phyloP scores from a whole-genome alignment of 1,140 invertebrate genomes.

The Drosophila obscura region DNA sequence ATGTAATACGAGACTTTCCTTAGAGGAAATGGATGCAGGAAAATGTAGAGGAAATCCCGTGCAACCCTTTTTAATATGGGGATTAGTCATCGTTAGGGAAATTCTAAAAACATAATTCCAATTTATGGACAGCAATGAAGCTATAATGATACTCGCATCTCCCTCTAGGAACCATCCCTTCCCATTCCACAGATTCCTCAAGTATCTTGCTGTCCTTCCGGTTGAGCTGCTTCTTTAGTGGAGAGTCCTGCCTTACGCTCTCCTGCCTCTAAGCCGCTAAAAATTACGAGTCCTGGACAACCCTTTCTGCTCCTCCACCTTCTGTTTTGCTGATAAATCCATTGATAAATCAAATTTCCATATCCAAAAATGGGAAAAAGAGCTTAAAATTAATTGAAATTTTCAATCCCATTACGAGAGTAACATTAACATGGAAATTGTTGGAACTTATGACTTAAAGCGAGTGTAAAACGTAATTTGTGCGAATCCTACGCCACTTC shows the following conservation, averaged over 20 bases:
- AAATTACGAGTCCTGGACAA: slow-evolving; percentile 60
- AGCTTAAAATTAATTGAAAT: slow-evolving; percentile 79
- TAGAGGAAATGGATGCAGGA: slow-evolving; percentile 2
- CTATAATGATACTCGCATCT: slow-evolving; percentile 25
- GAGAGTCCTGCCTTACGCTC: slow-evolving; percentile 36
- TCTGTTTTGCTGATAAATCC: neutral
- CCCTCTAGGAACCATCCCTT: neutral
- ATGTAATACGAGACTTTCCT: slow-evolving; percentile 26
- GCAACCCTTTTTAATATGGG: slow-evolving; percentile 2
- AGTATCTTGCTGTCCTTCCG: slow-evolving; percentile 37
- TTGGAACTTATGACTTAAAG: slow-evolving; percentile 50
- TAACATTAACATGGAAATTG: slow-evolving; percentile 67
- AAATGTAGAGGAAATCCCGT: neutral
- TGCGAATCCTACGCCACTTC: slow-evolving; percentile 49
- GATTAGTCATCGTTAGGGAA: slow-evolving; percentile 47
- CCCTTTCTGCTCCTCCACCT: slow-evolving; percentile 45
- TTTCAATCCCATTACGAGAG: slow-evolving; percentile 37
- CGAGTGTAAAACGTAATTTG: slow-evolving; percentile 44
- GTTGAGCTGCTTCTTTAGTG: slow-evolving; percentile 22
- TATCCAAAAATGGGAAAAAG: slow-evolving; percentile 43
- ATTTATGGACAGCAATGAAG: slow-evolving; percentile 33
- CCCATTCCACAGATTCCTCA: slow-evolving; percentile 21
- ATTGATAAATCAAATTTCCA: slow-evolving; percentile 54
- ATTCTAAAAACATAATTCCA: slow-evolving; percentile 47
- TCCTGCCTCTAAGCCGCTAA: slow-evolving; percentile 28